A percentile compares a stretch with the other conserved stretches of the same genome.
Evolutionary conservation across 2,888 invertebrate genomes (phyloP).

Genomic region (Stenodema calcarata): DNA sequence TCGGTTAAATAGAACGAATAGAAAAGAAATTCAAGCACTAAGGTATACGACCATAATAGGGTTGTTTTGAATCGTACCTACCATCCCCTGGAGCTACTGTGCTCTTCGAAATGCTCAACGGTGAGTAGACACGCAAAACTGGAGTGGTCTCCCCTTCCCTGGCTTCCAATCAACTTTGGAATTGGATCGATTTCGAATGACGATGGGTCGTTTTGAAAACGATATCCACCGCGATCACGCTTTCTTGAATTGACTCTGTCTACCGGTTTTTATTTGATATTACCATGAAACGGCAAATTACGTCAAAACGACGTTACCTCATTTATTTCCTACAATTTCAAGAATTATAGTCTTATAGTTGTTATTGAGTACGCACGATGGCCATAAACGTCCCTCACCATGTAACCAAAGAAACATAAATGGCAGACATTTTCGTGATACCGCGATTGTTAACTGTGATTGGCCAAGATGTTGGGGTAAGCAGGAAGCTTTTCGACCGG

Average conservation of each 20-base stretch:
- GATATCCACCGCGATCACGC: background rate
- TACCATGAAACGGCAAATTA: background rate
- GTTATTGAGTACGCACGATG: no score
- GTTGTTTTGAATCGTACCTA: background rate
- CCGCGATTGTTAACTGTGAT: no score
- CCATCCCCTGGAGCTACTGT: background rate
- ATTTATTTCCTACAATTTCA: no score
- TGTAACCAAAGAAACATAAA: no score
- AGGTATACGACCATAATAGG: background rate
- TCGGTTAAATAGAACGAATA: background rate
- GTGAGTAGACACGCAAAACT: slow-evolving; percentile 25
- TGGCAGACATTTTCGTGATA: no score
- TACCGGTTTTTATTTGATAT: background rate
- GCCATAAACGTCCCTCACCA: no score
- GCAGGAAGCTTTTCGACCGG: background rate
- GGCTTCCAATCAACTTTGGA: slow-evolving; percentile 24
- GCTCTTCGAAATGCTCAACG: background rate
- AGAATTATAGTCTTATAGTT: no score
- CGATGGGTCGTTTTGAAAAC: background rate
- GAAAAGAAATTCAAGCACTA: background rate
- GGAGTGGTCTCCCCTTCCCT: background rate
- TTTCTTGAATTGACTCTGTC: background rate
- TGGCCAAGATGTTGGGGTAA: background rate
- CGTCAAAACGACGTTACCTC: no score
- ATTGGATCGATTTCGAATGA: slow-evolving; percentile 30